Base-by-base conservation (phyloP, 2,113 vertebrate genomes). In the Clupea harengus region DNA sequence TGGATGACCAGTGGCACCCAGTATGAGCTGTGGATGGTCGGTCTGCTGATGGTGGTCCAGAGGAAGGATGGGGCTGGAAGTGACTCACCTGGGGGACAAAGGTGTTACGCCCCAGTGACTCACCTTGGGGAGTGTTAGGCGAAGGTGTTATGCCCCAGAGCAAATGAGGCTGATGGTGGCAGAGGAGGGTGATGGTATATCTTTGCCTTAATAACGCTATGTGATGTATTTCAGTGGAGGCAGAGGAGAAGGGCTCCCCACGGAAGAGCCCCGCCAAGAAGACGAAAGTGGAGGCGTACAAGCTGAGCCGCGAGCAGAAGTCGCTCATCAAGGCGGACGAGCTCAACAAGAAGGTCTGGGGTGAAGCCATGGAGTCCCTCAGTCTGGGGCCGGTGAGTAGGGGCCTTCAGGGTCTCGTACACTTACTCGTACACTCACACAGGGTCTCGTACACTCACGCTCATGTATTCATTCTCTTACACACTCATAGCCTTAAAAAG, bases 331-430 rank as follows among this genome's bases (percentile, higher is more conserved):
- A 95, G 90, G 95, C 93, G 0, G 98, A 99, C 25, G 93, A 96
- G 90, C 89, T 92, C 88, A 99, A 99, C 39, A 95, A 96, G 81
- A 99, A 98, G 87, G 89, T 99, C 85, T 99, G 98, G 98, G 95
- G 94, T 7, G 98, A 99, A 91, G 97, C 97, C 85, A 94, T 97
- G 80, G 90, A 92, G 82, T 96, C 96, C 0, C 96, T 99, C 47
- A 96, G 96, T 72, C 97, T 98, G 0, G 97, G 97, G 32, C 97
- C 97, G 90, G 98, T 98, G 92, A 64, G 82, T 32, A 39, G 39
- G 39, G 39, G 39, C 39, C 39, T 39, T 39, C 39, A 39, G 39
- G 39, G 39, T 39, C 39, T 39, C 39, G 15, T 57, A 4, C 54
- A 57, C 39, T 8, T 2, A 22, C 11, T 87, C 17, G 5, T 39